These are phyloP conservation scores for Camponotus fellah DNA, from an alignment of 2,888 invertebrate genomes.

Conservation along the genomic window DNA sequence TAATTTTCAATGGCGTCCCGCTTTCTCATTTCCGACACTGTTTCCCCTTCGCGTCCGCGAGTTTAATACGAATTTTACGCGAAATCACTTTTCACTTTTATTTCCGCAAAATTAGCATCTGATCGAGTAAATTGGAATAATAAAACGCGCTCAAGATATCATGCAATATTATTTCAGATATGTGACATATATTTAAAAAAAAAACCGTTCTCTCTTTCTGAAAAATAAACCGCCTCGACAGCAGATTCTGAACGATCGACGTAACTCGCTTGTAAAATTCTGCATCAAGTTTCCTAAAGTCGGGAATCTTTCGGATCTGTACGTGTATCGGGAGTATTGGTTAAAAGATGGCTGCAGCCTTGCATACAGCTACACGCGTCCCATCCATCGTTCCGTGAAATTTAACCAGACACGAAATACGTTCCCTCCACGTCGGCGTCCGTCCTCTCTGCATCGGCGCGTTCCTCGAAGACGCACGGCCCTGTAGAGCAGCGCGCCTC, in stretches of 20 bases:
- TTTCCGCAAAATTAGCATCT: not conserved
- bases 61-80: slow-evolving; percentile 32
- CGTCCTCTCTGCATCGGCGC: slow-evolving; percentile 59
- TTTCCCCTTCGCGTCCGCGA: slow-evolving; percentile 5
- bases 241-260: slow-evolving; percentile 46
- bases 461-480: slow-evolving; percentile 50
- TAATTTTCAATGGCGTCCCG: slow-evolving; percentile 53
- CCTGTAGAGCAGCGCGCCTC: slow-evolving; percentile 34
- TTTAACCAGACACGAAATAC: slow-evolving; percentile 73
- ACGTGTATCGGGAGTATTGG: slow-evolving; percentile 44
- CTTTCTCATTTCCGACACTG: slow-evolving; percentile 37
- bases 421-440: slow-evolving; percentile 60
- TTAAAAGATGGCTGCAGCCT: slow-evolving; percentile 58
- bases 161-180: not conserved
- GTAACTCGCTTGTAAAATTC: slow-evolving; percentile 53
- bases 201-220: not conserved
- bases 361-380: slow-evolving; percentile 55
- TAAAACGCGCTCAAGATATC: not conserved
- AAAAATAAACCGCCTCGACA: not conserved
- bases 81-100: slow-evolving; percentile 19
- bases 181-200: not conserved
- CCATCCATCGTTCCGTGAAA: slow-evolving; percentile 73
- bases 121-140: not conserved
- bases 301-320: slow-evolving; percentile 33
- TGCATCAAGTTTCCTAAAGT: slow-evolving; percentile 44